Evolutionary conservation across 1,140 invertebrate species (phyloP), one percentile per base, ranked within the genome.

Genomic region (Anastatus disparis): DNA sequence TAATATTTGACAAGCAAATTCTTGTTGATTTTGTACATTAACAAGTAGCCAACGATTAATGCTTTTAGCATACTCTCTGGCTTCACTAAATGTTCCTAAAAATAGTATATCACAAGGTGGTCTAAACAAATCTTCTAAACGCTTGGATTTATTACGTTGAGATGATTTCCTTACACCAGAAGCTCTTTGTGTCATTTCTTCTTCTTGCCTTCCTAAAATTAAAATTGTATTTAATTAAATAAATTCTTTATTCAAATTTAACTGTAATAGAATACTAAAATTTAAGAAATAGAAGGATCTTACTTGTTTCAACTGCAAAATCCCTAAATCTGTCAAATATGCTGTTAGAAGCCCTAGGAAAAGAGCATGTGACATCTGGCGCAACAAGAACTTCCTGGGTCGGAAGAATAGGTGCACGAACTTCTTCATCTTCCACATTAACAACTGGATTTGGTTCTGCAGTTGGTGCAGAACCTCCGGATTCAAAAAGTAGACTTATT

Each of bases 21-120:
- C 93, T 74, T 88, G 85, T 22, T 91, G 87, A 84, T 94, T 89
- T 81, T 95, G 93, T 3, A 95, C 87, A 82, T 94, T 94, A 0
- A 94, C 91, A 73, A 94, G 85, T 13, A 94, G 75, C 93, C 93
- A 94, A 67, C 89, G 89, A 70, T 91, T 91, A 7, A 87, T 81
- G 9, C 78, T 80, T 50, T 88, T 89, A 12, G 90, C 91, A 38
- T 84, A 81, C 61, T 92, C 89, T 46, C 90, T 81, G 1, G 91
- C 93, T 79, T 90, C 83, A 13, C 89, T 84, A 76, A 93, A 90
- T 27, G 90, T 87, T 22, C 93, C 93, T 68, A 89, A 85, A 78
- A 88, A 91, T 26, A 92, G 87, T 27, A 94, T 86, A 77, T 94
- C 91, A 65, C 91, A 87, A 2, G 93, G 93, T 38, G 93, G 93